Conservation (phyloP, 2,797 vertebrate species). For the Silurus aristotelis region DNA sequence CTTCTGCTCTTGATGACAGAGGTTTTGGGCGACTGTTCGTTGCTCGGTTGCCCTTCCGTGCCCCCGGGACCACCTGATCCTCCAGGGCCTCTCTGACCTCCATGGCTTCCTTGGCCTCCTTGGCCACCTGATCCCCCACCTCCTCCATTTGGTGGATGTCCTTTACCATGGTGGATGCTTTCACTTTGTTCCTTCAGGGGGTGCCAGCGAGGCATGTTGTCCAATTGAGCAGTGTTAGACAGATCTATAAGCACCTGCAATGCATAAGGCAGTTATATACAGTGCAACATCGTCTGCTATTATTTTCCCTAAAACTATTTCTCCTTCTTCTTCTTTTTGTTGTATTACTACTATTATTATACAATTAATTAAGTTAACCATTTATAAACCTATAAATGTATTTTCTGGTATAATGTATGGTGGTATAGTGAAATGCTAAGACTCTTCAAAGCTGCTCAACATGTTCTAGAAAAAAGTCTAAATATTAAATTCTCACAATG, state of each 20-base stretch:
- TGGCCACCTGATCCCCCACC: constrained; percentile 66
- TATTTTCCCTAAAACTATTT: not conserved
- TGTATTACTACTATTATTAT: not conserved
- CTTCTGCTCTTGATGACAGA: constrained; percentile 98
- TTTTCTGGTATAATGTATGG: not conserved
- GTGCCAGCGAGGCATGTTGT: constrained; percentile 95
- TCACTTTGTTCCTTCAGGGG: constrained; percentile 93
- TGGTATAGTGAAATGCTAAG: not conserved
- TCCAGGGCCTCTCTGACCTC: constrained; percentile 56
- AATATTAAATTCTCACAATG: constrained; percentile 20
- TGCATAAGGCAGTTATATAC: constrained; percentile 3
- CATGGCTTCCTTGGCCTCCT: constrained; percentile 56
- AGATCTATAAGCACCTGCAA: constrained; percentile 93
- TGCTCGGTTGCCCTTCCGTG: constrained; percentile 67
- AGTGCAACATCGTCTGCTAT: not conserved
- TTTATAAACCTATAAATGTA: not conserved
- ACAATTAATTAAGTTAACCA: not conserved
- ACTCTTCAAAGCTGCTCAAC: not conserved
- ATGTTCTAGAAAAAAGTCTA: constrained; percentile 10
- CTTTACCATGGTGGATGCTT: constrained; percentile 87
- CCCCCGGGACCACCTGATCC: constrained; percentile 63
- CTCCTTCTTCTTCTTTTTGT: not conserved
- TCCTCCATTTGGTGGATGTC: constrained; percentile 79
- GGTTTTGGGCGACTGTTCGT: constrained; percentile 88
- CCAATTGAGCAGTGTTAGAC: constrained; percentile 86